phyloP scores from a whole-genome alignment of 2,888 invertebrate genomes.

The Lithophane ornitopus region DNA sequence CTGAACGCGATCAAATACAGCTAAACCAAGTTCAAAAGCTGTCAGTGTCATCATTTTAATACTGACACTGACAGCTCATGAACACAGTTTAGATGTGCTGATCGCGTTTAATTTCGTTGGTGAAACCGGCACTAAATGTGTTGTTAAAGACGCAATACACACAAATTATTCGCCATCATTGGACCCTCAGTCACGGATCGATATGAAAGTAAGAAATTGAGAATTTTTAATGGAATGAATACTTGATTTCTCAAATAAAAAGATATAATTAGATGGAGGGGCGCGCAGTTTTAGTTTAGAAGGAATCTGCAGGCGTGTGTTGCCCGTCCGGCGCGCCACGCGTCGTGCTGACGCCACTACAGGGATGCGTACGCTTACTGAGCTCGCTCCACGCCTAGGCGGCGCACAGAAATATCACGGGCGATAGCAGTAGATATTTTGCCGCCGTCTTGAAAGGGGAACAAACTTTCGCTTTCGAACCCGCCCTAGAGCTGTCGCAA shows the following conservation, averaged over 20 bases:
- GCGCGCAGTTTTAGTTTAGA: not conserved
- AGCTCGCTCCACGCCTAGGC: conserved; percentile 87
- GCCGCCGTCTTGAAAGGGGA: conserved; percentile 94
- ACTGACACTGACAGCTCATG: not conserved
- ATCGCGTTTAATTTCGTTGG: not conserved
- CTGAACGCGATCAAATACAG: not conserved
- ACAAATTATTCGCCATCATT: not conserved
- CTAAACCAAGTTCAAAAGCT: not conserved
- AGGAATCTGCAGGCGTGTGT: conserved; percentile 5
- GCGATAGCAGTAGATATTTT: conserved; percentile 94
- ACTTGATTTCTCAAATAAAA: no score
- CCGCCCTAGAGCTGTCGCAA: conserved; percentile 90
- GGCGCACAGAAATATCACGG: conserved; percentile 94
- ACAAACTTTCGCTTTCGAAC: conserved; percentile 92
- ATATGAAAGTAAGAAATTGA: not conserved
- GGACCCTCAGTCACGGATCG: not conserved
- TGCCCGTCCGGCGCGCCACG: conserved; percentile 35
- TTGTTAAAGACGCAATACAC: not conserved
- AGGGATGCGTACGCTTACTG: conserved; percentile 87
- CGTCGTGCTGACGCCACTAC: conserved; percentile 66
- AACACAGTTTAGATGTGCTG: not conserved
- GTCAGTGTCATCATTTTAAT: not conserved
- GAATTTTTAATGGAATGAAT: no score
- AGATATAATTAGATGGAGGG: not conserved
- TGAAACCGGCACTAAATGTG: not conserved